Percentiles rank a stretch among this genome's conserved stretches.
Evolutionary conservation across 2,797 vertebrate genomes (phyloP).

Genomic region (Okamejei kenojei): DNA sequence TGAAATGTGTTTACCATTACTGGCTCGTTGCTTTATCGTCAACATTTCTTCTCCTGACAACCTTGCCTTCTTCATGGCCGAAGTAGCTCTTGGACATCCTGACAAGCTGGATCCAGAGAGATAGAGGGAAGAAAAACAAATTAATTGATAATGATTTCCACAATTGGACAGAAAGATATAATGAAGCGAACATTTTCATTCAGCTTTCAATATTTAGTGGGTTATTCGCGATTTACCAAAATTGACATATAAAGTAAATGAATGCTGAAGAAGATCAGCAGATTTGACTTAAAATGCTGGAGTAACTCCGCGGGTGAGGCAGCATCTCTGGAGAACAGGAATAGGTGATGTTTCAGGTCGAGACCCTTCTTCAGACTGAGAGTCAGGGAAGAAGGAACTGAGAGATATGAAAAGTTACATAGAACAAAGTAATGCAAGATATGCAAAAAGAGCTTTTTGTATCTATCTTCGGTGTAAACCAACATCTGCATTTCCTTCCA

Average conservation of each 20-base stretch:
- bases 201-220: not conserved
- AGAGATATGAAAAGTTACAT: too few species aligned
- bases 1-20: conserved; percentile 71
- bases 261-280: too few species aligned
- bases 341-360: too few species aligned
- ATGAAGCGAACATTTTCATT: not conserved
- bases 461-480: too few species aligned
- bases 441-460: too few species aligned
- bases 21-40: conserved; percentile 86
- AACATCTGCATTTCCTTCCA: too few species aligned
- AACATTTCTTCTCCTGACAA: conserved; percentile 96
- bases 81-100: conserved; percentile 92
- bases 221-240: not conserved
- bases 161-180: not conserved
- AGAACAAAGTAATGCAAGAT: too few species aligned
- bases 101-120: conserved; percentile 69
- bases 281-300: too few species aligned
- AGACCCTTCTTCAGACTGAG: too few species aligned
- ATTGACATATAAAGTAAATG: not conserved
- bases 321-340: too few species aligned
- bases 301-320: too few species aligned
- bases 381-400: too few species aligned
- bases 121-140: not conserved
- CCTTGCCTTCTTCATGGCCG: conserved; percentile 96
- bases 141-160: not conserved